Evolutionary conservation across 2,113 vertebrate species (phyloP), one percentile per base, ranked within the genome.

Genomic region (Thunnus thynnus): DNA sequence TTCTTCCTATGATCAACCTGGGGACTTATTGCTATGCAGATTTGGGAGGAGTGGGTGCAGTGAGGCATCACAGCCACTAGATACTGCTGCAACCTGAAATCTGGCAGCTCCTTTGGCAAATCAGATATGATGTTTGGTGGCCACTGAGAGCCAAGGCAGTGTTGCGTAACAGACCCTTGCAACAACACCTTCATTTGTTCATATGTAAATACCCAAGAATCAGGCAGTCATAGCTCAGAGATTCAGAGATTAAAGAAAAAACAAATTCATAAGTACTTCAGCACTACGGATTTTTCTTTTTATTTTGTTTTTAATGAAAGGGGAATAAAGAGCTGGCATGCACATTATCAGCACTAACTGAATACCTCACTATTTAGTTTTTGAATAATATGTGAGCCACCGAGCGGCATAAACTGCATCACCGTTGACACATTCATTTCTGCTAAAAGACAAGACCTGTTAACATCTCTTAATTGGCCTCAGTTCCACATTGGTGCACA

Each of bases 1-100:
- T 36, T 10, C 14, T 70, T 55, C 22, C 77, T 41, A 41, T 20
- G 36, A 72, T 69, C 57, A 54, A 18, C 46, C 22, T 44, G 52
- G 62, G 67, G 9, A 61, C n/a, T 51, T 32, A 69, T 80, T 52
- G 57, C 51, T 5, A 30, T 62, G 71, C 27, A 76, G 46, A 84
- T 79, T 58, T 73, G 65, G 41, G 25, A 78, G 66, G 44, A 62
- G 41, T 3, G 8, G 80, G 17, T 84, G 86, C 75, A 89, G 54
- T 88, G 79, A 85, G 66, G 27, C 76, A 0, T 69, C 80, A n/a
- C 72, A 74, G 68, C 87, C 91, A 88, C 87, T 83, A 92, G 89
- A 80, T 89, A 84, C 79, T 83, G 89, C 91, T 91, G 81, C 82
- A 86, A 82, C 77, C 88, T 89, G 89, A 81, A 86, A 72, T 80